These are phyloP conservation scores for Coregonus clupeaformis DNA, from an alignment of 2,113 vertebrate genomes.

Conservation along the genomic window DNA sequence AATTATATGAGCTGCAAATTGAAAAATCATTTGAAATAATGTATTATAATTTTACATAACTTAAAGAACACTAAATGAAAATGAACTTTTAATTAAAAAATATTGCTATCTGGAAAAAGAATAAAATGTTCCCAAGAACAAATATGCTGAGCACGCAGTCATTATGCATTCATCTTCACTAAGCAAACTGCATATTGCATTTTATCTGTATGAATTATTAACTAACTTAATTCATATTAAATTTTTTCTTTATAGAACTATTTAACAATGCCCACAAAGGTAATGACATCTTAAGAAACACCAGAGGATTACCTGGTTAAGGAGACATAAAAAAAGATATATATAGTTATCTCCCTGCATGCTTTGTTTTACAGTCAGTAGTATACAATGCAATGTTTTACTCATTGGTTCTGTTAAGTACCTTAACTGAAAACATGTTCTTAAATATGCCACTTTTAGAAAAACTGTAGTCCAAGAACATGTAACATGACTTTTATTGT, in stretches of 20 bases:
- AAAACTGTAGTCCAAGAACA: too few species aligned
- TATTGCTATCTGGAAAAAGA: conserved; percentile 60
- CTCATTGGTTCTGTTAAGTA: too few species aligned
- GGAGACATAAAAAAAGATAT: too few species aligned
- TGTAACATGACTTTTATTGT: neutral
- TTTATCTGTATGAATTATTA: conserved; percentile 58
- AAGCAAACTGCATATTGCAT: conserved; percentile 60
- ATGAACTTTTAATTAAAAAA: conserved; percentile 63
- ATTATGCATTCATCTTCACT: conserved; percentile 64
- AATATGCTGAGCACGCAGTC: conserved; percentile 69
- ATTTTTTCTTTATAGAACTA: conserved; percentile 56
- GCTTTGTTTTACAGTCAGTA: neutral
- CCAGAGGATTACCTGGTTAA: neutral
- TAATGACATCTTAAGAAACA: conserved; percentile 60
- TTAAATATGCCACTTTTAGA: too few species aligned
- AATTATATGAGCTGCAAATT: conserved; percentile 29
- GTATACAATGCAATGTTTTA: neutral
- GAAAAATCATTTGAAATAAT: conserved; percentile 66
- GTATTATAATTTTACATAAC: conserved; percentile 50
- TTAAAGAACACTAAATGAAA: conserved; percentile 54
- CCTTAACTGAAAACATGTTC: too few species aligned
- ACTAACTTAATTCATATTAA: conserved; percentile 53
- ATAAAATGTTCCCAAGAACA: conserved; percentile 61
- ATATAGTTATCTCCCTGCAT: neutral
- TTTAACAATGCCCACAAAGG: conserved; percentile 63